A percentile compares a stretch with the other conserved stretches of the same genome.
phyloP scores from a whole-genome alignment of 2,797 vertebrate genomes.

The Artibeus lituratus region DNA sequence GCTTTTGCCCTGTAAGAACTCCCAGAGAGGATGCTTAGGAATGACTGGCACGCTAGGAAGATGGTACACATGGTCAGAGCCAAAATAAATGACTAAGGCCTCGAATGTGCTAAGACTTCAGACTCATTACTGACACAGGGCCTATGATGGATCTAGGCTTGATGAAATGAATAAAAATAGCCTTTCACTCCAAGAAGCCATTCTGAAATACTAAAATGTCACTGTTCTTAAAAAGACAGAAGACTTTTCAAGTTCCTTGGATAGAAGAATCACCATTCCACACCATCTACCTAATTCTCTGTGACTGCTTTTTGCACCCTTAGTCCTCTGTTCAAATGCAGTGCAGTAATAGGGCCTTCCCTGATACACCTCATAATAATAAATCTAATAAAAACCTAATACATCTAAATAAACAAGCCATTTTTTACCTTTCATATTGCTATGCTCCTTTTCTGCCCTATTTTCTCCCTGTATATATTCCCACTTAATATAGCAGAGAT shows the following conservation, averaged over 20 bases:
- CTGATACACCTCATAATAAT: background rate
- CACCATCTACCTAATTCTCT: background rate
- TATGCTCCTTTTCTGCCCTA: background rate
- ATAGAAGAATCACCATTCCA: background rate
- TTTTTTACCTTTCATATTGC: background rate
- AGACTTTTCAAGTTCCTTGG: background rate
- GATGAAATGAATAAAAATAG: background rate
- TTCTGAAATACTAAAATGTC: background rate
- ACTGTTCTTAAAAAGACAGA: background rate
- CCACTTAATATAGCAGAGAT: background rate
- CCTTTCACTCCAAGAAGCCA: background rate
- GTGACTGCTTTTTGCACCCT: background rate
- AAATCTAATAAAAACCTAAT: background rate
- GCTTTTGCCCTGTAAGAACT: rapidly evolving
- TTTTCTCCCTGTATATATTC: background rate
- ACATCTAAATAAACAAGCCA: background rate
- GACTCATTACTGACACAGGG: background rate
- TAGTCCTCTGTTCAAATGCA: background rate
- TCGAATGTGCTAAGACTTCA: background rate
- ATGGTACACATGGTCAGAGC: background rate
- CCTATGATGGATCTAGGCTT: background rate
- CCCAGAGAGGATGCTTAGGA: background rate
- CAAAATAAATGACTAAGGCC: background rate
- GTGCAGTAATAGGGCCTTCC: background rate
- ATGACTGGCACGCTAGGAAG: background rate